Conservation (phyloP, 2,113 vertebrate genomes). For the Macquaria ambigua region DNA sequence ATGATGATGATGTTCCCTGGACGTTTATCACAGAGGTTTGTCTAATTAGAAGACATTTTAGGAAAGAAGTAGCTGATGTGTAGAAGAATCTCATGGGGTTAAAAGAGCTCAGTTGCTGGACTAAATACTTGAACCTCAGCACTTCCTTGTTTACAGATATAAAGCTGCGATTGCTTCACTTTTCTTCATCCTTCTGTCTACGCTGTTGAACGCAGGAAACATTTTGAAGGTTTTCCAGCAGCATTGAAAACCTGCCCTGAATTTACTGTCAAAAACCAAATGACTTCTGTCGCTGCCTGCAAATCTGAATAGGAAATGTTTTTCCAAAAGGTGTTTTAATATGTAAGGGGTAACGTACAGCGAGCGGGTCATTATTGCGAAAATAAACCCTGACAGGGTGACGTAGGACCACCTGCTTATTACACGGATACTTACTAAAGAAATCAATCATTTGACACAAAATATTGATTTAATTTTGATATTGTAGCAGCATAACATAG, state of each 20-base stretch:
- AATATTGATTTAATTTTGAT: no score
- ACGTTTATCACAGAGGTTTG: not conserved
- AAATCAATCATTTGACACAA: no score
- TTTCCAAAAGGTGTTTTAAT: not conserved
- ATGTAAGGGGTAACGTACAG: no score
- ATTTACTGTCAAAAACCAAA: not conserved
- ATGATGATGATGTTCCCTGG: not conserved
- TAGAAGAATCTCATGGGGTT: not conserved
- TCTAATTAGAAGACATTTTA: not conserved
- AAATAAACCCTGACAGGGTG: no score
- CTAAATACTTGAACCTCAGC: conserved; percentile 19
- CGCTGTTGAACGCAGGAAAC: not conserved
- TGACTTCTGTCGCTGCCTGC: not conserved
- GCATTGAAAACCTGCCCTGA: conserved; percentile 13
- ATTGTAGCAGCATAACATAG: no score
- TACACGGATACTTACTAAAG: no score
- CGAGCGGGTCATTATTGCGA: no score
- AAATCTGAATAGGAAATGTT: not conserved
- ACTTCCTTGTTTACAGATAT: not conserved
- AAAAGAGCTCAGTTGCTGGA: conserved; percentile 4
- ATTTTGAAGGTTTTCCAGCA: not conserved
- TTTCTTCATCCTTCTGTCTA: not conserved
- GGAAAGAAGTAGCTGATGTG: not conserved
- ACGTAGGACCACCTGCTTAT: no score
- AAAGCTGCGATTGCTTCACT: conserved; percentile 20